A percentile compares a stretch with the other conserved stretches of the same genome.
Conservation (phyloP, 2,888 invertebrate genomes). For the Bembecia ichneumoniformis region DNA sequence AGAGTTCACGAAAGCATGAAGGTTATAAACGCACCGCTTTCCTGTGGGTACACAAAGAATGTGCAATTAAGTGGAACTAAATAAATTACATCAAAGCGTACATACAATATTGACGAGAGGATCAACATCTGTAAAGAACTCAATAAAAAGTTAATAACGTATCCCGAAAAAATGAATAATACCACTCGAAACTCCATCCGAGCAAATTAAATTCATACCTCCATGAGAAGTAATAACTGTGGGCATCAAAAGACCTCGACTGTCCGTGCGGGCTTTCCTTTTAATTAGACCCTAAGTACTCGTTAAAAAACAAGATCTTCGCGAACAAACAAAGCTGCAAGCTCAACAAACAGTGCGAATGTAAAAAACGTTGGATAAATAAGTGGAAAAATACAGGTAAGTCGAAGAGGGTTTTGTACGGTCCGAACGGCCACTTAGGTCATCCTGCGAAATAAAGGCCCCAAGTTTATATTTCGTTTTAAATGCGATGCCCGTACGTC, state of each 20-base stretch:
- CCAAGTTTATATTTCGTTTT: slow-evolving; percentile 67
- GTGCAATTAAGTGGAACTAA: too few species aligned
- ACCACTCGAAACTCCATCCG: slow-evolving; percentile 61
- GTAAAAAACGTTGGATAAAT: slow-evolving; percentile 70
- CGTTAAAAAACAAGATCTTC: slow-evolving; percentile 71
- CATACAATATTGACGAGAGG: slow-evolving; percentile 7
- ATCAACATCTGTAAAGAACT: slow-evolving; percentile 38
- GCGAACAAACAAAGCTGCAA: slow-evolving; percentile 62
- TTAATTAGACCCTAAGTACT: slow-evolving; percentile 72
- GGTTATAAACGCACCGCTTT: too few species aligned
- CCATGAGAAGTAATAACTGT: slow-evolving; percentile 64
- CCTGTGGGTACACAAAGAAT: too few species aligned
- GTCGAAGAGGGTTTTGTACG: slow-evolving; percentile 68
- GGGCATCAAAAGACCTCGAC: slow-evolving; percentile 68
- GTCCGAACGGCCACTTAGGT: slow-evolving; percentile 70
- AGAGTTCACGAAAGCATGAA: too few species aligned
- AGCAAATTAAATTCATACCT: slow-evolving; percentile 63
- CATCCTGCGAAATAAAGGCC: slow-evolving; percentile 69
- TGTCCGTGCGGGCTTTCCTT: slow-evolving; percentile 67
- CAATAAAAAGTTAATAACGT: slow-evolving; percentile 29
- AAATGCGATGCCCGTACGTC: slow-evolving; percentile 65
- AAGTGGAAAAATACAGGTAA: slow-evolving; percentile 73
- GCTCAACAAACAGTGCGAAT: slow-evolving; percentile 66
- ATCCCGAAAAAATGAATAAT: slow-evolving; percentile 27
- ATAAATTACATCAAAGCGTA: too few species aligned